Conservation (phyloP, 2,888 invertebrate species). For the Epicampocera succincta region DNA sequence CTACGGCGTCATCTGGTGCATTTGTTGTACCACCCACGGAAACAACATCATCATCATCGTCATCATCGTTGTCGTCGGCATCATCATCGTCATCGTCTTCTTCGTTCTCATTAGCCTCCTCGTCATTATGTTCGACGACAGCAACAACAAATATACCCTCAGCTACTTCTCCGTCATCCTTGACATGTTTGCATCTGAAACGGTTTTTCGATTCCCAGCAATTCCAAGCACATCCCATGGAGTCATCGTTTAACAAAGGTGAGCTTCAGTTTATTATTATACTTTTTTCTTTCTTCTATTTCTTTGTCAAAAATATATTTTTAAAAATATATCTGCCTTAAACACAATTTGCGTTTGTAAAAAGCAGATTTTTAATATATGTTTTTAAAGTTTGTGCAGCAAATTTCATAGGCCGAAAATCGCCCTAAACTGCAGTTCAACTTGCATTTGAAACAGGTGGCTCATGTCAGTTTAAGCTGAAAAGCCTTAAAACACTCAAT, state of each 20-base stretch:
- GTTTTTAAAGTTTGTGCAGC: no score
- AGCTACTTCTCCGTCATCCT: slow-evolving; percentile 70
- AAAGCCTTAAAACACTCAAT: no score
- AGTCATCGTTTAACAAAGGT: slow-evolving; percentile 71
- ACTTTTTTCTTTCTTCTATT: slow-evolving; percentile 22
- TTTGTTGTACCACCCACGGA: slow-evolving; percentile 62
- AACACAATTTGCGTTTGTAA: no score
- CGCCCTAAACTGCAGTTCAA: no score
- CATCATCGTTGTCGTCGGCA: slow-evolving; percentile 36
- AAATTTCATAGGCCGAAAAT: no score
- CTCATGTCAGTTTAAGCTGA: no score
- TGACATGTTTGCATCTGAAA: slow-evolving; percentile 79
- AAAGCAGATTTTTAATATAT: no score
- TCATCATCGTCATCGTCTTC: slow-evolving; percentile 11
- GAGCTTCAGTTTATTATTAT: slow-evolving; percentile 51
- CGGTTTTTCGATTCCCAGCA: slow-evolving; percentile 78
- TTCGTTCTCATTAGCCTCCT: slow-evolving; percentile 30
- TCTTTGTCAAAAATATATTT: slow-evolving; percentile 22
- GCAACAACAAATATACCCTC: slow-evolving; percentile 59
- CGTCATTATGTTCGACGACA: slow-evolving; percentile 40
- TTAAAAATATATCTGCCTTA: background rate
- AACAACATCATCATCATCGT: slow-evolving; percentile 42
- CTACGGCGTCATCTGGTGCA: slow-evolving; percentile 62
- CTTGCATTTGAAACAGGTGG: no score
- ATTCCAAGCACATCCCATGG: slow-evolving; percentile 73